Base-by-base conservation (phyloP, 2,797 vertebrate species). In the Pogonophryne albipinna region DNA sequence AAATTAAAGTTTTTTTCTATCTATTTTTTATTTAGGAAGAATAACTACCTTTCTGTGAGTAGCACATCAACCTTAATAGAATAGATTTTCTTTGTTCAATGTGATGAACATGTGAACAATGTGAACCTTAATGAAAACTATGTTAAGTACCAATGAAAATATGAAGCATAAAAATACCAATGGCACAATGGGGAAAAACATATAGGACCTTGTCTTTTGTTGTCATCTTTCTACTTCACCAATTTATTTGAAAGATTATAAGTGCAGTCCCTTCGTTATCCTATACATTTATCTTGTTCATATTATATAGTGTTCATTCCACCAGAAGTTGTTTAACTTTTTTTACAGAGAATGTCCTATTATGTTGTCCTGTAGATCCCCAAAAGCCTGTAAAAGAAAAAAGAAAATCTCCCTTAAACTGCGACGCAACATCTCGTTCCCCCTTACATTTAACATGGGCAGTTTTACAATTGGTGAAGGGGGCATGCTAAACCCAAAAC, bases 11-110 rank as follows among this genome's bases (percentile, higher is more conserved):
- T 4, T 53, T 73, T 74, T 63, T 69, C 27, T 44, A 44, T 59
- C 12, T 1, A 23, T 20, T 27, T 61, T 62, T 61, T 52, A 38
- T 51, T 68, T 2, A 17, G 12, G 9, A 23, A 55, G 15, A 62
- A 72, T 19, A n/a, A 42, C 52, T 17, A 17, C 2, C 56, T 46
- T 45, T 59, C n/a, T 53, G 14, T 70, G 4, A 66, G 20, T n/a
- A 59, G 31, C 34, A 59, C n/a, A 52, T 47, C 45, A 2, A 34
- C 52, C 69, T 56, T 19, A 41, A 44, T 31, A 51, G 9, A 61
- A 56, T 70, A 47, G 66, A 15, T 46, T 59, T 45, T 74, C 7
- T 41, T 68, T 61, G 50, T 53, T 72, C 45, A 47, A 47, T 19
- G 59, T 58, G 1, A 41, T 76, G 20, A 23, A 23, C 20, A 23